A percentile compares a stretch with the other conserved stretches of the same genome.
Conservation (phyloP, 2,797 vertebrate genomes). For the Danionella dracula region DNA sequence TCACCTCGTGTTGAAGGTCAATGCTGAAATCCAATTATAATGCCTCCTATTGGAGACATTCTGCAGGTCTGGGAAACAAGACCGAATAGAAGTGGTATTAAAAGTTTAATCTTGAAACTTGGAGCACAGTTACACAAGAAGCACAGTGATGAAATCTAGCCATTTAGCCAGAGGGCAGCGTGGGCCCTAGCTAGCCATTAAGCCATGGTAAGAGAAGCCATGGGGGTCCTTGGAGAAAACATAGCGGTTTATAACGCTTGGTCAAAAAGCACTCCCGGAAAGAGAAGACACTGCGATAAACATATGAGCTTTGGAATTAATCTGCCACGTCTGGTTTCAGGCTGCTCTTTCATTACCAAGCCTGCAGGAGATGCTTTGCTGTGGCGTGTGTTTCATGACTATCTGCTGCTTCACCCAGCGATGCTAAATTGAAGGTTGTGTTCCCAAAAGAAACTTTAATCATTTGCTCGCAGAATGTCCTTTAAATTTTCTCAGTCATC, state of each 20-base stretch:
- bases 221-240: slow-evolving; percentile 85
- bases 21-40: slow-evolving; percentile 91
- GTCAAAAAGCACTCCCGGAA: slow-evolving; percentile 85
- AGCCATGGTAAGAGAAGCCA: slow-evolving; percentile 86
- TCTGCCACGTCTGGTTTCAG: not conserved
- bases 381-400: not conserved
- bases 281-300: not conserved
- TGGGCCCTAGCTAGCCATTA: slow-evolving; percentile 84
- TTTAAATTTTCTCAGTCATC: too few species aligned
- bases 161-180: slow-evolving; percentile 78
- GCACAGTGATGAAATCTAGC: slow-evolving; percentile 60
- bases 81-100: not conserved
- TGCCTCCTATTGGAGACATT: slow-evolving; percentile 71
- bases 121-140: not conserved
- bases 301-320: not conserved
- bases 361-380: not conserved
- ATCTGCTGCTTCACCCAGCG: not conserved
- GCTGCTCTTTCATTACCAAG: not conserved
- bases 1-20: slow-evolving; percentile 88
- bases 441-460: too few species aligned
- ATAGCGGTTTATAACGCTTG: slow-evolving; percentile 92
- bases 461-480: too few species aligned
- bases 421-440: not conserved
- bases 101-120: not conserved
- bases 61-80: slow-evolving; percentile 72